phyloP scores from a whole-genome alignment of 2,797 vertebrate genomes.

The Gobionotothen gibberifrons region DNA sequence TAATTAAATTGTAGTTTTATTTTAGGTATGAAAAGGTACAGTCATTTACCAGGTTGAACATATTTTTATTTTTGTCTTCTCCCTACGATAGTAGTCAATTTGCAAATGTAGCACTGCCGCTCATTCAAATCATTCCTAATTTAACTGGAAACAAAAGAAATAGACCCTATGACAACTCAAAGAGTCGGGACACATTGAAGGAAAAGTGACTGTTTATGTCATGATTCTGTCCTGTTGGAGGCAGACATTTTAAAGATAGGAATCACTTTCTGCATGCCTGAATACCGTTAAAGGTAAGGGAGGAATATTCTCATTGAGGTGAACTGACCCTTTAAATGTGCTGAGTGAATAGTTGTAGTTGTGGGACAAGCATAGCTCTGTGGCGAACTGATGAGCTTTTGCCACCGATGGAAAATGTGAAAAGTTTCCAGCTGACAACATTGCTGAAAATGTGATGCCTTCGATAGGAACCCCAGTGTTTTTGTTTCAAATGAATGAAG shows the following conservation, averaged over 20 bases:
- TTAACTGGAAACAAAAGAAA: background rate
- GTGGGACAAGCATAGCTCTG: background rate
- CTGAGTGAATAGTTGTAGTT: background rate
- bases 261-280: background rate
- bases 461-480: slow-evolving; percentile 8
- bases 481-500: slow-evolving; percentile 41
- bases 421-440: background rate
- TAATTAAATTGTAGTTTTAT: too few relatives aligned
- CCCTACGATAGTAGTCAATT: background rate
- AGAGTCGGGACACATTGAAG: background rate
- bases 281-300: background rate
- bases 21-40: background rate
- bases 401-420: background rate
- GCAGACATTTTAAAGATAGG: background rate
- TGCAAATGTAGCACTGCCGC: too few relatives aligned
- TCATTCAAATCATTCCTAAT: too few relatives aligned
- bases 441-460: slow-evolving; percentile 44
- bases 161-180: background rate
- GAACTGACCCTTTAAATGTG: background rate
- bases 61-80: background rate
- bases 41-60: background rate
- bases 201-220: background rate
- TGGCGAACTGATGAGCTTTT: slow-evolving; percentile 28
- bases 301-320: background rate
- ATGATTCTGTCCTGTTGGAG: background rate